Conservation (phyloP, 2,113 vertebrate genomes). For the Danionella cerebrum region DNA sequence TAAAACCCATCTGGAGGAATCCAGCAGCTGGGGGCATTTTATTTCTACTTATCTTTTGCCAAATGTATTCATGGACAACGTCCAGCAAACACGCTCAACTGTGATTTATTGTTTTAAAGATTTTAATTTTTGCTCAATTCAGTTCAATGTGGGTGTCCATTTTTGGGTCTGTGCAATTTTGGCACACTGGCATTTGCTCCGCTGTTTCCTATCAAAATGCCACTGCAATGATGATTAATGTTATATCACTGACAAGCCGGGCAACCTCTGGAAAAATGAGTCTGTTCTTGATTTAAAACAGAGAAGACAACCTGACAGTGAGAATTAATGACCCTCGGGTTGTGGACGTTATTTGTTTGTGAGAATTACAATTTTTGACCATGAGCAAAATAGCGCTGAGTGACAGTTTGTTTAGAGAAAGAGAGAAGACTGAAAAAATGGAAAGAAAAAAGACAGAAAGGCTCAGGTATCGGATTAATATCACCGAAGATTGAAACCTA, state of each 20-base stretch:
- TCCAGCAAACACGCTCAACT: slow-evolving; percentile 32
- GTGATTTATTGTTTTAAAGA: slow-evolving; percentile 26
- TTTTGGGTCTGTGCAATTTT: neutral
- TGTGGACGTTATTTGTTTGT: neutral
- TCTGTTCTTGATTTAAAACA: slow-evolving; percentile 20
- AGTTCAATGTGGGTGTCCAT: neutral
- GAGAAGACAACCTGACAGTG: neutral
- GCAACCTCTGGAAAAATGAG: neutral
- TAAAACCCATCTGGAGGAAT: slow-evolving; percentile 8
- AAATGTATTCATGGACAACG: slow-evolving; percentile 28
- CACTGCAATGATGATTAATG: slow-evolving; percentile 27
- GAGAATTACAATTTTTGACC: neutral
- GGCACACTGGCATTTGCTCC: neutral
- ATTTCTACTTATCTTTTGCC: slow-evolving; percentile 21
- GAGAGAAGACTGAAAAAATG: neutral
- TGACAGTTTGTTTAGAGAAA: slow-evolving; percentile 7
- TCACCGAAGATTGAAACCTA: neutral
- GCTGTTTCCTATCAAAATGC: slow-evolving; percentile 13
- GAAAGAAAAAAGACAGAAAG: no score
- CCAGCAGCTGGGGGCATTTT: slow-evolving; percentile 37
- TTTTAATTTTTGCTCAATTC: slow-evolving; percentile 20
- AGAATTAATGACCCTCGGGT: slow-evolving; percentile 10
- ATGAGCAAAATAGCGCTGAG: neutral
- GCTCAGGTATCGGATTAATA: slow-evolving; percentile 1
- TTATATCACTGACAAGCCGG: neutral